Conservation (phyloP, 2,888 invertebrate species). For the Dasysyrphus albostriatus region DNA sequence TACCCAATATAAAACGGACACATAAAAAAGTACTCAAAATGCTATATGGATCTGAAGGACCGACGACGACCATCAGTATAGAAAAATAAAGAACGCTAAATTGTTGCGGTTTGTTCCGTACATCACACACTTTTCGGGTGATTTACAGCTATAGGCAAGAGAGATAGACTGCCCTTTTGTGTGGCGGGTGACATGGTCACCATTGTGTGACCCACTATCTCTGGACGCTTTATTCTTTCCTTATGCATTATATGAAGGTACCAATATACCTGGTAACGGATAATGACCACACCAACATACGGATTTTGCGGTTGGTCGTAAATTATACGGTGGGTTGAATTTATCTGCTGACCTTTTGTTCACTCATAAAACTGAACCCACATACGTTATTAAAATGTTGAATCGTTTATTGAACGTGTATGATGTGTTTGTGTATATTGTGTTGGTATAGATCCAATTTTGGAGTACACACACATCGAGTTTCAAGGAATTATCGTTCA, state of each 20-base stretch:
- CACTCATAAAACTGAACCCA: conserved; percentile 65
- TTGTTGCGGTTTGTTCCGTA: conserved; percentile 68
- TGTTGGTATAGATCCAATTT: background rate
- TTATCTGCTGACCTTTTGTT: conserved; percentile 63
- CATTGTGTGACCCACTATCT: conserved; percentile 51
- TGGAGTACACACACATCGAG: background rate
- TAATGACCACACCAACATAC: conserved; percentile 71
- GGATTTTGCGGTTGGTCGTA: conserved; percentile 61
- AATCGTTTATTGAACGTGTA: background rate
- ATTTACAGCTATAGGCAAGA: conserved; percentile 62
- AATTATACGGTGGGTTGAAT: conserved; percentile 62
- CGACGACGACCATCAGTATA: conserved; percentile 1
- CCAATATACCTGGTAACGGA: conserved; percentile 39
- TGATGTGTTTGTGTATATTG: background rate
- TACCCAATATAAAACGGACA: conserved; percentile 32
- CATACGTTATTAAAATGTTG: conserved; percentile 55
- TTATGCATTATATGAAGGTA: background rate
- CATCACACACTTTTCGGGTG: conserved; percentile 55
- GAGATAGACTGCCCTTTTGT: conserved; percentile 63
- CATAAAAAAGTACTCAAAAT: conserved; percentile 51
- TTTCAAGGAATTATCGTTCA: conserved; percentile 4
- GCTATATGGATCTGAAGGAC: background rate
- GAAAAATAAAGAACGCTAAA: conserved; percentile 38
- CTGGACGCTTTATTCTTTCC: conserved; percentile 23
- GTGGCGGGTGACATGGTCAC: conserved; percentile 41